Base-by-base conservation (phyloP, 2,888 invertebrate genomes). In the Dinocampus coccinellae region DNA sequence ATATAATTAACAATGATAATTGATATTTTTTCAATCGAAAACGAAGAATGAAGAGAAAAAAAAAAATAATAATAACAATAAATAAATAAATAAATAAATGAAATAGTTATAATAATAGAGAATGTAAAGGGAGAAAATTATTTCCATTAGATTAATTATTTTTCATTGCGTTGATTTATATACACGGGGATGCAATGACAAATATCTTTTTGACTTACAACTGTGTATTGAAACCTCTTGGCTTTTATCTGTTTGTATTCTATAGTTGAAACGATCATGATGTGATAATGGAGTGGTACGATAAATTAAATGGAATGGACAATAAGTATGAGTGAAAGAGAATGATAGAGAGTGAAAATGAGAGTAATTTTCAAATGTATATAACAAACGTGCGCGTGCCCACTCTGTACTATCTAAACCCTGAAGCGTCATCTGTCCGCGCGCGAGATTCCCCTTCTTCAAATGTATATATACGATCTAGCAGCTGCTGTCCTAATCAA, bases 71-170 rank as follows among this genome's bases (percentile, higher is more conserved):
- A 55, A 78, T 80, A 75, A 76, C 53, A 72, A 67, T 42, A 10
- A 36, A 36, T 1, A 13, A 11, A 24, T n/a, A 69, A 67, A 77
- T 77, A 82, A 80, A 80, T 81, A n/a, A n/a, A n/a, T n/a, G n/a
- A n/a, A n/a, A n/a, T n/a, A n/a, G n/a, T n/a, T n/a, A n/a, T n/a
- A n/a, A n/a, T n/a, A n/a, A n/a, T n/a, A n/a, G n/a, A n/a, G n/a
- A n/a, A n/a, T n/a, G n/a, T n/a, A n/a, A n/a, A n/a, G n/a, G n/a
- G n/a, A n/a, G n/a, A n/a, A n/a, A n/a, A n/a, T n/a, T n/a, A n/a
- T n/a, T n/a, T 84, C 84, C 84, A 85, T 85, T 84, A 84, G 80
- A 81, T 82, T 85, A 84, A 85, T 85, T 85, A 82, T 82, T 78
- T 75, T 55, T n/a, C 22, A 2, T 1, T 24, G 58, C 26, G 26